Base-by-base conservation (phyloP, 2,888 invertebrate genomes). In the Megastigmus dorsalis region DNA sequence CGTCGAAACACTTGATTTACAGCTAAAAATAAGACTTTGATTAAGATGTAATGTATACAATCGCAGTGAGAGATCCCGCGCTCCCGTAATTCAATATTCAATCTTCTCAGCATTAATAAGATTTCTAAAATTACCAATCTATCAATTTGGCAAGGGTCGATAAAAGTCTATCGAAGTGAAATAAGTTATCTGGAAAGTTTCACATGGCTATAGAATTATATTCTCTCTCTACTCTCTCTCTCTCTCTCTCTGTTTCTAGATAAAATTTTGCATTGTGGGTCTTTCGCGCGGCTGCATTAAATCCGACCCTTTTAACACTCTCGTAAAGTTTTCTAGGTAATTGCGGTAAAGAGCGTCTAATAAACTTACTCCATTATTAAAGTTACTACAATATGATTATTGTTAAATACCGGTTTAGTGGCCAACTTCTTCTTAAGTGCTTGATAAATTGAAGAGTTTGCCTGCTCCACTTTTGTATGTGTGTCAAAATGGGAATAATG, bases 101-200 rank as follows among this genome's bases (percentile, higher is more conserved):
- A 30, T 54, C 13, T 6, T 10, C 18, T 48, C n/a, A n/a, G n/a
- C n/a, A n/a, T 3, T 43, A 57, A 54, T 55, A 43, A 63, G 38
- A 65, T 65, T 41, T 52, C 10, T 9, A 52, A 55, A 26, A 45
- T 55, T 55, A 3, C 20, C 36, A 7, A 48, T 62, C 36, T 45
- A 63, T 57, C 20, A 48, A 5, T 43, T 70, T 45, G 55, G 20
- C 41, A 26, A 18, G 15, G 33, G 20, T 26, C 15, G 13, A 26
- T 30, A 20, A 36, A 13, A 57, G 41, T 36, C 65, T 30, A 52
- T 50, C n/a, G 41, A 59, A 65, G 36, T 20, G 20, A 10, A 71
- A 65, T 54, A 45, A 55, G 10, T 67, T 57, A 43, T 9, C 2
- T n/a, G 5, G 2, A 30, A 72, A 59, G 30, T 59, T 72, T 45